Conservation (phyloP, 1,140 invertebrate species). For the Aporrectodea caliginosa region DNA sequence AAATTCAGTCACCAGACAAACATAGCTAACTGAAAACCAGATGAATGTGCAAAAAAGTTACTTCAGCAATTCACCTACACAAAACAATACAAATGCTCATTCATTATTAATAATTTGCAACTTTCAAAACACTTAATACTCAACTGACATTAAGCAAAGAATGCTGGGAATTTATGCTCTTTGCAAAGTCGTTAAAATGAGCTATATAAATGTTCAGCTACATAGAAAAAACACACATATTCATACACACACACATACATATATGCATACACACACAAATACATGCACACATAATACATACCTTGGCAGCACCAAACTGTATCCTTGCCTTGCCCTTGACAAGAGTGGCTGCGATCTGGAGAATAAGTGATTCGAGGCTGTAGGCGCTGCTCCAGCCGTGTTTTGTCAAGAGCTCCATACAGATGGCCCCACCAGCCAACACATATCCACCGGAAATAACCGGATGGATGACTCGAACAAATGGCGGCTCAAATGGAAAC, state of each 20-base stretch:
- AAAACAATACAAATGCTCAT: too few species aligned
- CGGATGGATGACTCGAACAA: conserved; percentile 95
- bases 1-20: too few species aligned
- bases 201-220: neutral
- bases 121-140: conserved; percentile 8
- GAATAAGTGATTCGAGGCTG: conserved; percentile 95
- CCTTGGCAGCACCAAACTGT: conserved; percentile 87
- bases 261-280: neutral
- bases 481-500: conserved; percentile 97
- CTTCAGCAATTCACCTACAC: too few species aligned
- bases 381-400: conserved; percentile 99
- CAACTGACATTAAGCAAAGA: conserved; percentile 35
- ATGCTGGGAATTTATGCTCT: neutral
- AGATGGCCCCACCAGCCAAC: conserved; percentile 87
- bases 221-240: too few species aligned
- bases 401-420: conserved; percentile 98
- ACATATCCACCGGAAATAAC: conserved; percentile 96
- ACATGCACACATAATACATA: conserved; percentile 35
- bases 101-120: too few species aligned
- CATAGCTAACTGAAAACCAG: too few species aligned
- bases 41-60: too few species aligned
- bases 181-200: neutral
- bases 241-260: conserved; percentile 10
- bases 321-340: conserved; percentile 99
- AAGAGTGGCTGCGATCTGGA: conserved; percentile 97